phyloP scores from a whole-genome alignment of 2,113 vertebrate genomes.

The Labrus mixtus region DNA sequence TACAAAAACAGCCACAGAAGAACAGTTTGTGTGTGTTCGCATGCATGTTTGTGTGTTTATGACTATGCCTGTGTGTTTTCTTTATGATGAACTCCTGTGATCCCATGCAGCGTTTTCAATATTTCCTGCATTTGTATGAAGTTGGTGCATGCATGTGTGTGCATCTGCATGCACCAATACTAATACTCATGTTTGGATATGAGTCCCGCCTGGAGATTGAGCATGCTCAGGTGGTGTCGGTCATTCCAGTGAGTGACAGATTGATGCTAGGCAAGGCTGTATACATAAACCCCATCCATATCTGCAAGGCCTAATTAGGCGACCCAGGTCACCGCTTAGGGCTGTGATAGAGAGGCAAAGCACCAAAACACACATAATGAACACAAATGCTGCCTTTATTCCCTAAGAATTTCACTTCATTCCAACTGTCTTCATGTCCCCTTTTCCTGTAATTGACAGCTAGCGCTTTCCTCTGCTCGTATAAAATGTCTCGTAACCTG shows the following conservation, averaged over 20 bases:
- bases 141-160: neutral
- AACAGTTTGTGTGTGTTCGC: conserved; percentile 40
- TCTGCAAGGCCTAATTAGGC: conserved; percentile 70
- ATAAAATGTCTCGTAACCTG: conserved; percentile 29
- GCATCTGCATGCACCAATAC: neutral
- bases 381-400: conserved; percentile 51
- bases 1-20: conserved; percentile 70
- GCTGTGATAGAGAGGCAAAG: conserved; percentile 47
- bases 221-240: conserved; percentile 63
- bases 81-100: conserved; percentile 14
- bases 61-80: neutral
- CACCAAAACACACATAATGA: conserved; percentile 49
- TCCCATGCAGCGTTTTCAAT: neutral
- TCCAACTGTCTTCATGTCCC: conserved; percentile 1
- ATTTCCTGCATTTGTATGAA: conserved; percentile 5
- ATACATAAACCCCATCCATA: conserved; percentile 63
- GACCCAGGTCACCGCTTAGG: conserved; percentile 51
- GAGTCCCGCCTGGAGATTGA: conserved; percentile 38
- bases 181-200: conserved; percentile 32
- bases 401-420: neutral
- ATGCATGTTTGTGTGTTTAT: conserved; percentile 34
- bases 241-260: conserved; percentile 75
- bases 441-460: conserved; percentile 55
- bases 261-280: conserved; percentile 70
- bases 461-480: neutral